Base-by-base conservation (phyloP, 2,888 invertebrate genomes). In the Eupithecia subfuscata region DNA sequence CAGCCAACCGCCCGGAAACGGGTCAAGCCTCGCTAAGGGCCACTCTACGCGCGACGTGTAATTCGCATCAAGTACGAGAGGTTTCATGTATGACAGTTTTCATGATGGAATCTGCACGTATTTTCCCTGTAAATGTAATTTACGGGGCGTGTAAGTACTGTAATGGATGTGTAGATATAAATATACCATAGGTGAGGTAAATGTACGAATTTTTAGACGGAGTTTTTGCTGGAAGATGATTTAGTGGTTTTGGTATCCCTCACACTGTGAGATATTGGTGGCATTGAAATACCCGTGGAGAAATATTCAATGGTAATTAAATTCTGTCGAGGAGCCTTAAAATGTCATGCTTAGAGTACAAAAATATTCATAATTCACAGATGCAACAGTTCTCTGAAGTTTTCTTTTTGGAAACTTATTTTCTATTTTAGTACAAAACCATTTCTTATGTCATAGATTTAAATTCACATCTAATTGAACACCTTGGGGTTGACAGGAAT, bases 11-110 rank as follows among this genome's bases (percentile, higher is more conserved):
- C 74, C 81, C 74, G 79, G 76, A 89, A 86, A 81, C 88, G 83
- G 91, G 91, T 92, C 91, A 89, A 91, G 88, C 83, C 80, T 73
- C 84, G 85, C 81, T 79, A 78, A 79, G 77, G 83, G 76, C 78
- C 76, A 52, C 77, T 74, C 67, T 25, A 60, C 70, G 74, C 77
- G 72, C 84, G 84, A 77, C 86, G 85, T 84, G 82, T 86, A 86
- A 89, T 88, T 85, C 85, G 85, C 74, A 83, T 84, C 76, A 79
- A 87, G 86, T 30, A 77, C 70, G 74, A 75, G 70, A 72, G 79
- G 76, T 80, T 80, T 82, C 83, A 82, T 84, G 82, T 78, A 81
- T 83, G 83, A 82, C 82, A 83, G 81, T 84, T 83, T 81, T 82
- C 82, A 84, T 81, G 78, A 73, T 74, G 74, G 69, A 81, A 80